Evolutionary conservation across 2,888 invertebrate genomes (phyloP), one percentile per base, ranked within the genome.

Genomic region (Cantharis rustica): DNA sequence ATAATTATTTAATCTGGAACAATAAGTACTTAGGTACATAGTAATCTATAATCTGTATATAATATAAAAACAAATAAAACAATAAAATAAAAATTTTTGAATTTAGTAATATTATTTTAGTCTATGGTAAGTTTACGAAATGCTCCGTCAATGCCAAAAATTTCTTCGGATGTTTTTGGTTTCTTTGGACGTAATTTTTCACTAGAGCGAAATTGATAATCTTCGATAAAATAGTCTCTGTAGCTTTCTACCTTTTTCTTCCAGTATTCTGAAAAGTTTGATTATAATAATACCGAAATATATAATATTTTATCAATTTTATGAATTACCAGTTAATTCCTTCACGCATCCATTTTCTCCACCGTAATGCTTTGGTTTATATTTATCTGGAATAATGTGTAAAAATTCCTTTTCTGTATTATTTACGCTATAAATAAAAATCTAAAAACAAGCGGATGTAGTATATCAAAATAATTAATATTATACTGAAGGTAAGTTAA

Each of bases 141-240:
- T 61, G 90, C 89, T 7, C 90, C 90, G 74, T 90, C 90, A 9
- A 90, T 75, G 10, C 91, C 91, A 79, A 91, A 91, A 80, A 91
- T 85, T 16, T 88, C 89, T 73, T 90, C 89, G 16, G 90, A 86
- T 31, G 90, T 90, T 83, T 89, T 90, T 0, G 90, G 90, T 80
- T 87, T 88, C 13, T 90, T 91, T 10, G 89, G 88, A 79, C 91
- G 86, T 82, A 89, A 88, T 71, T 88, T 85, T 82, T 92, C 91
- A 76, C 90, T 89, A 11, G 90, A 89, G 31, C 86, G 84, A 68
- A 87, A 88, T 63, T 86, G 85, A 11, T 83, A 82, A 76, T 91
- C 91, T 79, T 91, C 90, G 68, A 89, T 85, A 69, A 92, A 86
- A 89, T 90, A 91, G 10, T 89, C 86, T 26, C 88, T 85, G 81